Base-by-base conservation (phyloP, 1,140 invertebrate species). In the Schlechtendalia chinensis region DNA sequence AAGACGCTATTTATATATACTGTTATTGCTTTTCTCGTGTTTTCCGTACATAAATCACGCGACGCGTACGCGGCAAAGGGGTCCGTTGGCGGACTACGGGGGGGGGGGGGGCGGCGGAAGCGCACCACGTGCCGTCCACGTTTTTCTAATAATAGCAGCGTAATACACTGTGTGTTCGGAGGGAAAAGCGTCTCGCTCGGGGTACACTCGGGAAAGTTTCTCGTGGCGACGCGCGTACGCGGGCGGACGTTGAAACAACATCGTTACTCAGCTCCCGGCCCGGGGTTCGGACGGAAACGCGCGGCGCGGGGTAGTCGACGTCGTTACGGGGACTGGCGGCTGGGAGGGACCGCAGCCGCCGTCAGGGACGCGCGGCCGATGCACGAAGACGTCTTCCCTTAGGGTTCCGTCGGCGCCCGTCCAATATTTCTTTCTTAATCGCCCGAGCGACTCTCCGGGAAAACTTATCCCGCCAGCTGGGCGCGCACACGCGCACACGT, bases 201-300 rank as follows among this genome's bases (percentile, higher is more conserved):
- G 47, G 45, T 1, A 53, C 22, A 59, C 54, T 56, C 10, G 10
- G 65, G 39, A 67, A 67, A 67, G 39, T 67, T 67, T 67, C 61
- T 67, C 2, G 53, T 39, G 32, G 32, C 8, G 32, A 39, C 32
- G 32, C 3, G n/a, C 3, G 32, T 39, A 19, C 19, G 24, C 1
- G 6, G 12, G 12, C 54, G 56, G 47, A 77, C 74, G 58, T 77
- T 61, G 74, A 61, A 77, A 77, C 74, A 77, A 77, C 74, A 77
- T 77, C 74, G 74, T 77, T 77, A 77, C 74, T 77, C 74, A 77
- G n/a, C n/a, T n/a, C n/a, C n/a, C n/a, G n/a, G n/a, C n/a, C n/a
- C n/a, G n/a, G 29, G 10, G 19, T 4, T 4, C 5, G 19, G 56
- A 39, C 8, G 32, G 32, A 39, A 39, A 39, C 8, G 32, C 32